phyloP scores from a whole-genome alignment of 2,888 invertebrate genomes.

The Teleiodes luculella region DNA sequence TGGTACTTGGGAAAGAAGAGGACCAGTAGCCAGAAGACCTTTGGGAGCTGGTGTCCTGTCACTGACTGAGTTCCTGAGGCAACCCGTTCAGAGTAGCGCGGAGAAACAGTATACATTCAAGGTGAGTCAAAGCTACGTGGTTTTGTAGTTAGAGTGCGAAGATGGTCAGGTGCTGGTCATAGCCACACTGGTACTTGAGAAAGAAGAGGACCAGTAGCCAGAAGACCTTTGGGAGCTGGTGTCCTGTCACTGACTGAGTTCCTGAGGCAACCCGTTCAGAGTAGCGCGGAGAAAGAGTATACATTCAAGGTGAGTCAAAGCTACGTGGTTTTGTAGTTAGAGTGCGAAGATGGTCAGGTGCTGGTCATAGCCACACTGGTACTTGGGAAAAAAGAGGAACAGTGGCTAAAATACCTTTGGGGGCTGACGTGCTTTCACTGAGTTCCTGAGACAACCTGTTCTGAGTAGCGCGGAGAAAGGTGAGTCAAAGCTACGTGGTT shows the following conservation, averaged over 20 bases:
- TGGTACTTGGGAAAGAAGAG: no score
- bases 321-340: no score
- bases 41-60: conserved; percentile 92
- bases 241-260: conserved; percentile 86
- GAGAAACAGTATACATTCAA: conserved; percentile 90
- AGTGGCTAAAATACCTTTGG: conserved; percentile 87
- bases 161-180: conserved; percentile 81
- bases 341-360: no score
- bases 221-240: conserved; percentile 92
- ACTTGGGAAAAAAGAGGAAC: conserved; percentile 68
- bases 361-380: no score
- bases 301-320: conserved; percentile 80
- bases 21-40: conserved; percentile 84
- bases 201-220: conserved; percentile 74
- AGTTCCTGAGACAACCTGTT: conserved; percentile 77
- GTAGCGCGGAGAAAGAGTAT: conserved; percentile 87
- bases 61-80: conserved; percentile 82
- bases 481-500: no score
- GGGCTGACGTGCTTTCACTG: conserved; percentile 89
- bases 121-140: conserved; percentile 78
- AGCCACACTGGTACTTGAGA: conserved; percentile 72
- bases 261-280: conserved; percentile 73
- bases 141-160: conserved; percentile 93
- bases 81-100: conserved; percentile 78
- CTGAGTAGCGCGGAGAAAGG: conserved; percentile 85